Conservation (phyloP, 2,113 vertebrate species). For the Dasyprocta punctata region DNA sequence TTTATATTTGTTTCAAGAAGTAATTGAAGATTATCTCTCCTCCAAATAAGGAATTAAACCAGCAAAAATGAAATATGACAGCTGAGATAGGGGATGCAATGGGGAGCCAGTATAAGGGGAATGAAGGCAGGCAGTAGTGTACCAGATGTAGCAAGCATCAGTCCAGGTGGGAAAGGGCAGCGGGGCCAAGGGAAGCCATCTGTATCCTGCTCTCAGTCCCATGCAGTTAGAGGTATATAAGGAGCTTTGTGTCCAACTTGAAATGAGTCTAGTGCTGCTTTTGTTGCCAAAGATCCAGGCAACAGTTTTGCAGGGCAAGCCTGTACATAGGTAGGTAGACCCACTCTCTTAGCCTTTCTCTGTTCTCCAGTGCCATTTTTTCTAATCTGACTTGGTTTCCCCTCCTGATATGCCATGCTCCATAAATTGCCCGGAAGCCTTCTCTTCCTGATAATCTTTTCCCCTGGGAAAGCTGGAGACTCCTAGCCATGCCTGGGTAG, state of each 20-base stretch:
- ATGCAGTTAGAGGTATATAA: fast-evolving
- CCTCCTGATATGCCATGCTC: too few species aligned
- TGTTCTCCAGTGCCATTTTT: not conserved
- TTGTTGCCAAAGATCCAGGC: not conserved
- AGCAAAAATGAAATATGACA: not conserved
- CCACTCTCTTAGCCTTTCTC: not conserved
- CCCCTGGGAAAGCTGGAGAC: not conserved
- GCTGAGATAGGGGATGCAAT: not conserved
- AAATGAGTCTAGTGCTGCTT: not conserved
- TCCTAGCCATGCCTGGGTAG: not conserved
- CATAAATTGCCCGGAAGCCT: not conserved
- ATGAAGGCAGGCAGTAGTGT: not conserved
- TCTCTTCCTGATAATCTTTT: not conserved
- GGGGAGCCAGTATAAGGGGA: not conserved
- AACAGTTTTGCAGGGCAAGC: not conserved
- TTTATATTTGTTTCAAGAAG: not conserved
- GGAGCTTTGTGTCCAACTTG: not conserved
- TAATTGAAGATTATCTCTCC: not conserved
- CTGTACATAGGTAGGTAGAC: not conserved
- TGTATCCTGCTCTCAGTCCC: not conserved
- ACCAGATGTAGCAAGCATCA: fast-evolving
- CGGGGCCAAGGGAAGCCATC: not conserved
- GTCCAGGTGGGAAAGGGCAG: not conserved
- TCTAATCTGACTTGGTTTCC: not conserved
- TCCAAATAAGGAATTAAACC: not conserved